Conservation (phyloP, 2,888 invertebrate species). For the Auanema sp. region DNA sequence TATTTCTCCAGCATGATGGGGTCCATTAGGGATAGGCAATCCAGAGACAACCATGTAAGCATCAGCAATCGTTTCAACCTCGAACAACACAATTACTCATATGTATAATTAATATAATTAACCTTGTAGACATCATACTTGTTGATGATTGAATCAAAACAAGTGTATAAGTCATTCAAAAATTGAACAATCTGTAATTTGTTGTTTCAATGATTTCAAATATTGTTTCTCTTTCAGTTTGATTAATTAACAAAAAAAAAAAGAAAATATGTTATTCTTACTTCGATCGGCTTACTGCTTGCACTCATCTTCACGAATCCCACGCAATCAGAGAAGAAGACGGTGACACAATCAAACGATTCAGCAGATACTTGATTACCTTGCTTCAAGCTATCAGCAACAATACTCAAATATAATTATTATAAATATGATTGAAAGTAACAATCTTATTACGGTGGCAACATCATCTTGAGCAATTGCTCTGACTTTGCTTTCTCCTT, state of each 20-base stretch:
- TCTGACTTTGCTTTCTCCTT: conserved; percentile 97
- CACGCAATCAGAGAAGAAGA: conserved; percentile 46
- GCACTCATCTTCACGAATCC: conserved; percentile 42
- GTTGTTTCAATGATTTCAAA: background rate
- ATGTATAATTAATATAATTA: too few relatives aligned
- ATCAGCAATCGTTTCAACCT: conserved; percentile 48
- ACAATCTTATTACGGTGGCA: conserved; percentile 31
- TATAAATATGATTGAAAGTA: background rate
- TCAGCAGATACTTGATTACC: conserved; percentile 38
- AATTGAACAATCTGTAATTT: conserved; percentile 72
- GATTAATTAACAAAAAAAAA: background rate
- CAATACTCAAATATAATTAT: conserved; percentile 23
- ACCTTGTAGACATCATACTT: conserved; percentile 52
- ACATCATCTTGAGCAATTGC: conserved; percentile 65
- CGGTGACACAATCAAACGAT: conserved; percentile 34
- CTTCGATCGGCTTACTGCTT: conserved; percentile 33
- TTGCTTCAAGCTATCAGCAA: conserved; percentile 38
- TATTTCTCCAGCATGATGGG: conserved; percentile 46
- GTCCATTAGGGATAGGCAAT: conserved; percentile 40
- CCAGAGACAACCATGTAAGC: conserved; percentile 48
- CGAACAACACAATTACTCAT: background rate
- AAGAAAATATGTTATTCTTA: conserved; percentile 6
- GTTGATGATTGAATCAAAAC: conserved; percentile 41
- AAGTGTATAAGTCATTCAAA: conserved; percentile 47
- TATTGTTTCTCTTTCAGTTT: background rate